Base-by-base conservation (phyloP, 2,797 vertebrate species). In the Forpus xanthops region DNA sequence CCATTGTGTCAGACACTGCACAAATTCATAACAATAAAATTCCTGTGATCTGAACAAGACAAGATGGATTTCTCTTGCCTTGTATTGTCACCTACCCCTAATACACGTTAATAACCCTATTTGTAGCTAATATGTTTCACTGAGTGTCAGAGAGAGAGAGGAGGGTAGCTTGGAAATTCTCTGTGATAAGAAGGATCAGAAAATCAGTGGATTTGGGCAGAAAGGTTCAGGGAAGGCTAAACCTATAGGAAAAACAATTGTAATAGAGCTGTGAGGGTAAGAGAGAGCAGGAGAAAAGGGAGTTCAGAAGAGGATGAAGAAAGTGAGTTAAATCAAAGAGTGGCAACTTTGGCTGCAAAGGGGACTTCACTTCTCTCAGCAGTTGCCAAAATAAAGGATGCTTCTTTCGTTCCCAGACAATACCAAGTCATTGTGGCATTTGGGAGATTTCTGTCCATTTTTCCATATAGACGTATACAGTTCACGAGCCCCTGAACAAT, bases 391-490 rank as follows among this genome's bases (percentile, higher is more conserved):
- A 28, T 15, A 44, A 44, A 35, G 12, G 44, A 13, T 4, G 7
- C 8, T 47, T 33, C 15, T 33, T 64, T 31, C 41, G 50, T 61
- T 49, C 53, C 6, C 11, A 7, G 6, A 13, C 28, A 53, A 44
- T 3, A 0, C 39, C 8, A 27, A 20, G 14, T 21, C 15, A 1
- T 18, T 6, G 53, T 8, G 53, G 12, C 2, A 11, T 47, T 84
- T 45, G 18, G 14, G 49, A 84, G 20, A 39, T 60, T 71, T 60
- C 11, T 56, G 52, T 27, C 37, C 31, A 4, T 66, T 71, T 85
- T 77, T 15, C 82, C 25, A 31, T 23, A 8, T 2, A 35, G 27
- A 14, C 1, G 0, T 52, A 33, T 5, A 12, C 0, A 0, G 1
- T 15, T 82, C n/a, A 50, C 8, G 33, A 56, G 21, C 28, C 72